Percentiles rank a stretch among this genome's conserved stretches.
Evolutionary conservation across 1,140 invertebrate species (phyloP).

Genomic region (Eueides isabella): DNA sequence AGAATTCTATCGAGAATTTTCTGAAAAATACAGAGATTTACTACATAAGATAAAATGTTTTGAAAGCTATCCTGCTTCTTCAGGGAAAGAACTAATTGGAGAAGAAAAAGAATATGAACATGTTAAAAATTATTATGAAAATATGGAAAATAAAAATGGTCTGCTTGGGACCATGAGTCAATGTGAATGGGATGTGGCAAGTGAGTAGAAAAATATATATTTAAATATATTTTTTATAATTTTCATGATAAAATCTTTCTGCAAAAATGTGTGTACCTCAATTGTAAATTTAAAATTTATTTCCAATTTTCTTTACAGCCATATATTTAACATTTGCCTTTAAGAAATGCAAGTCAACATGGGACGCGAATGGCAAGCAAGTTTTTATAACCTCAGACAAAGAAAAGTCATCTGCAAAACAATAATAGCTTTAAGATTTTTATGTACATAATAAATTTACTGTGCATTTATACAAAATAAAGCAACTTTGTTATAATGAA

Average conservation of each 20-base stretch:
- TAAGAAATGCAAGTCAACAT: slow-evolving; percentile 88
- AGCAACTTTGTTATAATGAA: not conserved
- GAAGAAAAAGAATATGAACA: slow-evolving; percentile 88
- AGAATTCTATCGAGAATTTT: slow-evolving; percentile 89
- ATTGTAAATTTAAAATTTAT: too few relatives aligned
- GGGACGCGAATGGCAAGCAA: slow-evolving; percentile 85
- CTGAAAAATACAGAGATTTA: slow-evolving; percentile 84
- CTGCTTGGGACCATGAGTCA: slow-evolving; percentile 91
- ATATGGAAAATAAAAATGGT: slow-evolving; percentile 68
- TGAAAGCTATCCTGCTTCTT: slow-evolving; percentile 86
- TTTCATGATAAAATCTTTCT: not conserved
- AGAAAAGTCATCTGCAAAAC: slow-evolving; percentile 4
- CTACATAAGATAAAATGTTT: slow-evolving; percentile 90
- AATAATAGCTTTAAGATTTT: slow-evolving; percentile 32
- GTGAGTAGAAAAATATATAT: slow-evolving; percentile 81
- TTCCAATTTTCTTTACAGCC: slow-evolving; percentile 78
- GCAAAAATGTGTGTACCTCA: too few relatives aligned
- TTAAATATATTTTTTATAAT: not conserved
- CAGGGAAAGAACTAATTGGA: slow-evolving; percentile 83
- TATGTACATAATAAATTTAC: not conserved
- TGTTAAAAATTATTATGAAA: slow-evolving; percentile 84
- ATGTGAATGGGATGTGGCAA: slow-evolving; percentile 96
- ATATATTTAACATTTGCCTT: slow-evolving; percentile 94
- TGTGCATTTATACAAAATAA: not conserved
- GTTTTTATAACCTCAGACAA: slow-evolving; percentile 34